phyloP scores from a whole-genome alignment of 2,113 vertebrate genomes.

The Egretta garzetta region DNA sequence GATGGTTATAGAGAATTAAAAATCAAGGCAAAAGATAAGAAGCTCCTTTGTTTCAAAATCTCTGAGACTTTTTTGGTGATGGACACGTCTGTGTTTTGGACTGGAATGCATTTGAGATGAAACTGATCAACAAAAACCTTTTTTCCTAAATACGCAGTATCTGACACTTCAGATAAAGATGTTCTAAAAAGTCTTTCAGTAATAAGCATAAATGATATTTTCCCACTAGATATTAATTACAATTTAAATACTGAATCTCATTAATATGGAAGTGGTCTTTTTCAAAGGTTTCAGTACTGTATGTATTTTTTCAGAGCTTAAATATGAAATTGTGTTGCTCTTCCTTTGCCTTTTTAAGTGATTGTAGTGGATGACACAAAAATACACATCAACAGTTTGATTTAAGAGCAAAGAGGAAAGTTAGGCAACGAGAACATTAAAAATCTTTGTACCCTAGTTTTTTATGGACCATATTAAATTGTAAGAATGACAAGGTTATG shows the following conservation, averaged over 20 bases:
- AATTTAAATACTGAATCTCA: neutral
- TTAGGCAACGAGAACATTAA: neutral
- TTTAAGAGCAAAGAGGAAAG: neutral
- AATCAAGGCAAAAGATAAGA: neutral
- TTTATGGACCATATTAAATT: neutral
- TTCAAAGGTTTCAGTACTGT: neutral
- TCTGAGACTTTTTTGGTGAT: neutral
- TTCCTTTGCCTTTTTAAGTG: neutral
- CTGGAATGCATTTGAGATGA: neutral
- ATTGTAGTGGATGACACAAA: neutral
- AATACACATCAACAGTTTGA: neutral
- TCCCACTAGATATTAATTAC: neutral
- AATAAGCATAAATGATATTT: neutral
- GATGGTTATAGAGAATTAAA: neutral
- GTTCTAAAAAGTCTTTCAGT: neutral
- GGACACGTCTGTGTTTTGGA: neutral
- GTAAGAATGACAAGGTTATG: neutral
- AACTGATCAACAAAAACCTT: neutral
- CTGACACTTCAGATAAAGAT: neutral
- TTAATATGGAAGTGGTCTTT: neutral
- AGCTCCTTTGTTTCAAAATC: neutral
- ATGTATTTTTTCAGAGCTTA: neutral
- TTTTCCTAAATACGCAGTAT: neutral
- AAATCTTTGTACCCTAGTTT: neutral
- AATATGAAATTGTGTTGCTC: neutral